A percentile compares a stretch with the other conserved stretches of the same genome.
Conservation (phyloP, 2,888 invertebrate species). For the Harpalus rubripes region DNA sequence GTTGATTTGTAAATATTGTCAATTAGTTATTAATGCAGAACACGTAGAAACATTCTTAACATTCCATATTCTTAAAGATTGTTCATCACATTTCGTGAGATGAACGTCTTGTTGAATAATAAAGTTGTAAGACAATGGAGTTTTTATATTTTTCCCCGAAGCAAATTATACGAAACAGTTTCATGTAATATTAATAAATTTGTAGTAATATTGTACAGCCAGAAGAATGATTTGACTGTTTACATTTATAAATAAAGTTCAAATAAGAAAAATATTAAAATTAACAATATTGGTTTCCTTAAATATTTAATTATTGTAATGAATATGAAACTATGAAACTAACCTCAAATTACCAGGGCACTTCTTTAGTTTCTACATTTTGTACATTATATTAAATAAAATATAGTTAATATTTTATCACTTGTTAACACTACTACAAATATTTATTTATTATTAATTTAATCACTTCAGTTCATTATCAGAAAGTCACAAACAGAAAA, state of each 20-base stretch:
- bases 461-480: not conserved
- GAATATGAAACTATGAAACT: too few species aligned
- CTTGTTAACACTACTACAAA: not conserved
- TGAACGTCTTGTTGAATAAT: slow-evolving; percentile 20
- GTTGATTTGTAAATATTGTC: slow-evolving; percentile 12
- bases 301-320: too few species aligned
- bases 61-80: slow-evolving; percentile 40
- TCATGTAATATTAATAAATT: slow-evolving; percentile 4
- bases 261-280: not conserved
- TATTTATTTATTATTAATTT: not conserved
- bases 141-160: not conserved
- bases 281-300: too few species aligned
- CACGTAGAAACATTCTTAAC: slow-evolving; percentile 26
- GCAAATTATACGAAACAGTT: not conserved
- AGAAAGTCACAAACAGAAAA: not conserved
- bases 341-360: too few species aligned
- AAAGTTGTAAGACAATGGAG: slow-evolving; percentile 21
- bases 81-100: slow-evolving; percentile 40
- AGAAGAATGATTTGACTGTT: not conserved
- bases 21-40: not conserved
- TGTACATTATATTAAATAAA: too few species aligned
- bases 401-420: not conserved
- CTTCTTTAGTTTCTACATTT: too few species aligned
- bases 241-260: not conserved
- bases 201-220: not conserved